Base-by-base conservation (phyloP, 2,888 invertebrate species). In the Torymus aiolomorphi region DNA sequence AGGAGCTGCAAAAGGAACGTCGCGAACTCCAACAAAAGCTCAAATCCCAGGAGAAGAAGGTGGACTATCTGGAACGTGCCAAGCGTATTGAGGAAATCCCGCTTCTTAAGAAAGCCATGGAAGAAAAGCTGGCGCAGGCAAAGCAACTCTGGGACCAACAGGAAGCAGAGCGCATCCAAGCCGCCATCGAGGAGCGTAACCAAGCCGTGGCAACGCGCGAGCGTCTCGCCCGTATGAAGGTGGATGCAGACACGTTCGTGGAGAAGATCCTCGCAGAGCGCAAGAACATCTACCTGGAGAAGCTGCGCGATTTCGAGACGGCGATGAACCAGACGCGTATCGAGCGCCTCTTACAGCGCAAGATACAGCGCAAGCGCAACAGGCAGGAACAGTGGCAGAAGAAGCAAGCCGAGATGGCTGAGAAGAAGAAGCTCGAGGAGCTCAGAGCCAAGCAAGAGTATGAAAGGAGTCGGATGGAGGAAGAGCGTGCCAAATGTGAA, bases 11-110 rank as follows among this genome's bases (percentile, higher is more conserved):
- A 91, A 98, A 98, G 86, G 99, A 99, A 89, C 95, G 97, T 42
- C 95, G 96, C 67, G 99, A 99, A 88, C 92, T 97, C 86, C 96
- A 97, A 87, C 96, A 97, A 16, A 95, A 97, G 85, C 93, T 99
- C 71, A 97, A 98, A 88, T 95, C 97, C 0, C 98, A 98, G 88
- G 98, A 99, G 90, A 98, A 98, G 92, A 98, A 98, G 92, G 95
- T 97, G 74, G 99, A 99, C 90, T 98, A 98, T 91, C 94, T 97
- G 86, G 98, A 98, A 89, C 93, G 99, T 72, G 99, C 99, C 8
- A 98, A 98, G 88, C 95, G 98, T 14, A 89, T 97, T 81, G 98
- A 98, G 88, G 99, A 99, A 91, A 97, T 99, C 82, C 97, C 97
- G 0, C 91, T 98, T 1, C 92, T 98, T 75, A 95, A 97, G 88